Evolutionary conservation across 2,888 invertebrate genomes (phyloP).

Genomic region (Amaurobius ferox): DNA sequence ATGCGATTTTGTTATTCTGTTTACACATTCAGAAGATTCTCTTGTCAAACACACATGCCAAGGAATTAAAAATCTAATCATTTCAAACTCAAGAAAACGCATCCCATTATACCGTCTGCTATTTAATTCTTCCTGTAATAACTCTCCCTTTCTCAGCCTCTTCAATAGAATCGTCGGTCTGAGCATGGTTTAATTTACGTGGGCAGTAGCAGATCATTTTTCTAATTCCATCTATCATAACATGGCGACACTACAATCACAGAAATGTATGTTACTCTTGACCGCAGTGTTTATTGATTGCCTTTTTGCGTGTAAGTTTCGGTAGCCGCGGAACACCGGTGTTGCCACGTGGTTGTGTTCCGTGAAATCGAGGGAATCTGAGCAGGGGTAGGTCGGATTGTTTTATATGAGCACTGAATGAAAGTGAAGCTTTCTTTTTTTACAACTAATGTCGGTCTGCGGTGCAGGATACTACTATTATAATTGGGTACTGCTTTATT

Average conservation of each 20-base stretch:
- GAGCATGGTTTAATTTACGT: background rate
- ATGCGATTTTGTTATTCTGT: too few species aligned
- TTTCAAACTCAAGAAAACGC: background rate
- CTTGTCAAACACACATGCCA: too few species aligned
- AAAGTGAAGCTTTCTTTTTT: too few species aligned
- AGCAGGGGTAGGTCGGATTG: too few species aligned
- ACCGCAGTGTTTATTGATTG: constrained; percentile 6
- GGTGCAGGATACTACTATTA: too few species aligned
- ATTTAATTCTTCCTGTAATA: background rate
- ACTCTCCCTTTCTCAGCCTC: background rate
- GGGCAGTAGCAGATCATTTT: background rate
- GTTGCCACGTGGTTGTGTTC: background rate
- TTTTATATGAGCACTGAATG: too few species aligned
- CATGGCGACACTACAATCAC: background rate
- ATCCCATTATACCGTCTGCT: background rate
- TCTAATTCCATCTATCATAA: constrained; percentile 4
- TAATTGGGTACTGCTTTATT: too few species aligned
- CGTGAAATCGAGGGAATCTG: too few species aligned
- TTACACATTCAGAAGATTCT: too few species aligned
- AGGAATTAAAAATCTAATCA: too few species aligned
- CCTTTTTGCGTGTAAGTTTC: background rate
- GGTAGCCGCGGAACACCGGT: background rate
- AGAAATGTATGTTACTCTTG: background rate
- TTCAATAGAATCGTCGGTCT: background rate
- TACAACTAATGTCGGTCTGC: too few species aligned